Percentiles rank a stretch among this genome's conserved stretches.
phyloP scores from a whole-genome alignment of 1,140 invertebrate species.

The Eciton burchellii region DNA sequence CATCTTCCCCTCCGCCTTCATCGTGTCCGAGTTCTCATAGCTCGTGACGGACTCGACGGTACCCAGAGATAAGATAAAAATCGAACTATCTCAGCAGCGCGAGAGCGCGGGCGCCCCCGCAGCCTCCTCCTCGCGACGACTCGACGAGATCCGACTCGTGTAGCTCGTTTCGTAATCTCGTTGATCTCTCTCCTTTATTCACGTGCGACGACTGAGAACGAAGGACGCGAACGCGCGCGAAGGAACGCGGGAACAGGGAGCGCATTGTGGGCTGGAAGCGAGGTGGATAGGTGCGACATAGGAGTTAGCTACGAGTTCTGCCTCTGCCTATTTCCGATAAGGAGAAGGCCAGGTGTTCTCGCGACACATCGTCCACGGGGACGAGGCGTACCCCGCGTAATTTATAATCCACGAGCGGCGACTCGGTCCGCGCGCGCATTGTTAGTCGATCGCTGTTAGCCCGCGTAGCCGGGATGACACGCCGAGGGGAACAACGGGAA shows the following conservation, averaged over 20 bases:
- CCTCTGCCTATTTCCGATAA: slow-evolving; percentile 62
- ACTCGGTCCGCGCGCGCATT: background rate
- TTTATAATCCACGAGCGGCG: slow-evolving; percentile 17
- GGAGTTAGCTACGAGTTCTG: slow-evolving; percentile 16
- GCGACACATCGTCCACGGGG: background rate
- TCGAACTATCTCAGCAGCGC: background rate
- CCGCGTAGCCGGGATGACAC: too few species aligned
- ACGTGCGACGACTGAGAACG: background rate
- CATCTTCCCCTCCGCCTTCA: too few species aligned
- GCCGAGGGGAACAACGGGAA: too few species aligned
- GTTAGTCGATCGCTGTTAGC: too few species aligned
- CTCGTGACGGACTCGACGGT: background rate
- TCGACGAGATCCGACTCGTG: background rate
- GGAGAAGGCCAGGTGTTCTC: slow-evolving; percentile 64
- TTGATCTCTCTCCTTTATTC: background rate
- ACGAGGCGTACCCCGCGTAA: background rate
- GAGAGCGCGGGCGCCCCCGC: too few species aligned
- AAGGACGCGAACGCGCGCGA: background rate
- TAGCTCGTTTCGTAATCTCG: background rate
- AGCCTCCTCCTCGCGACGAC: too few species aligned
- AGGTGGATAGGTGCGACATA: slow-evolving; percentile 23
- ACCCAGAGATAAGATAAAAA: slow-evolving; percentile 26
- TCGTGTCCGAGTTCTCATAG: slow-evolving; percentile 7
- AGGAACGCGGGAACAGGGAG: slow-evolving; percentile 48
- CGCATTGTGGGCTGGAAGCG: slow-evolving; percentile 50